phyloP scores from a whole-genome alignment of 2,888 invertebrate species.

The Lasioglossum marginatum region DNA sequence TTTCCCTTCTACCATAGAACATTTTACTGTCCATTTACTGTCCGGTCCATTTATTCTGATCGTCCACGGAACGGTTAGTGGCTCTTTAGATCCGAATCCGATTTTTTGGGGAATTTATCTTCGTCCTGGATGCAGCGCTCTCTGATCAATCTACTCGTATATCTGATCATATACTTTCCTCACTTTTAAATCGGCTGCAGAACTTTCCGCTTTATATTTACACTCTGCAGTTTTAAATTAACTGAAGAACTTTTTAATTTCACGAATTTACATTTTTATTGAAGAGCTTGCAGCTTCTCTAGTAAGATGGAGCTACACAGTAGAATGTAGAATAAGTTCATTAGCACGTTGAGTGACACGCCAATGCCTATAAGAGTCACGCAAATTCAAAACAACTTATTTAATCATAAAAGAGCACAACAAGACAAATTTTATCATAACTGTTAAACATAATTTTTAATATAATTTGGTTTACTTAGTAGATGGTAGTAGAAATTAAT shows the following conservation, averaged over 20 bases:
- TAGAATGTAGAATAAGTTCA: too few relatives aligned
- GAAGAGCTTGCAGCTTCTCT: neutral
- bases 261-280: neutral
- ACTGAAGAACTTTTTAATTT: neutral
- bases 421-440: too few relatives aligned
- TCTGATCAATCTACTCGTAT: neutral
- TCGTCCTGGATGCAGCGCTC: neutral
- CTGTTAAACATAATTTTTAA: too few relatives aligned
- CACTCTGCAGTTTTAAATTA: neutral
- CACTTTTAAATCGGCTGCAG: neutral
- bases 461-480: too few relatives aligned
- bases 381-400: neutral
- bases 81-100: neutral
- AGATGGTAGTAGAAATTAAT: too few relatives aligned
- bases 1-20: neutral
- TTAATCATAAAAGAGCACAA: too few relatives aligned
- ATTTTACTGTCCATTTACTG: neutral
- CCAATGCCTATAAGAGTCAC: too few relatives aligned
- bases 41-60: neutral
- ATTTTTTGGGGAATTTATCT: neutral
- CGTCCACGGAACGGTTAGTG: neutral
- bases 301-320: too few relatives aligned
- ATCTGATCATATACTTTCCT: neutral
- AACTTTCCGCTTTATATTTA: neutral
- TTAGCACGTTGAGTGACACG: neutral